These are phyloP conservation scores for Ernsta delagoae DNA, from an alignment of 2,888 invertebrate species.

Conservation along the genomic window DNA sequence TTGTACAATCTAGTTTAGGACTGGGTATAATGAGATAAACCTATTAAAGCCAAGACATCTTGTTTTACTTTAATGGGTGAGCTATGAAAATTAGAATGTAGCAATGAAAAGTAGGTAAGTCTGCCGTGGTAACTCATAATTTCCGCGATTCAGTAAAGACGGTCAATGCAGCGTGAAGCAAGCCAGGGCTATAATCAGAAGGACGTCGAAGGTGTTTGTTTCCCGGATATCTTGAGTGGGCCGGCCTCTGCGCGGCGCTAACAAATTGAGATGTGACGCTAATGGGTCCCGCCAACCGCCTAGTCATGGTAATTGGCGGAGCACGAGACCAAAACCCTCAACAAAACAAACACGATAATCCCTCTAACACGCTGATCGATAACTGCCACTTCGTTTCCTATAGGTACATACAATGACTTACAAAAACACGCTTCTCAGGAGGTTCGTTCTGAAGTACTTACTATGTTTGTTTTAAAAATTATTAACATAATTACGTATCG, in stretches of 20 bases:
- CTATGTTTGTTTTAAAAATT: constrained; percentile 43
- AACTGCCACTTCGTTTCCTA: constrained; percentile 43
- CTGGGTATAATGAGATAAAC: too few relatives aligned
- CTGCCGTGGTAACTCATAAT: constrained; percentile 31
- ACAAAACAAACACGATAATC: constrained; percentile 50
- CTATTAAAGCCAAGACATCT: too few relatives aligned
- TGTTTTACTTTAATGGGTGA: too few relatives aligned
- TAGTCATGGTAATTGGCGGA: constrained; percentile 55
- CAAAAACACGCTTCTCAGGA: constrained; percentile 19
- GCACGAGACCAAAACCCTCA: constrained; percentile 53
- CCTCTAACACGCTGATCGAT: constrained; percentile 53
- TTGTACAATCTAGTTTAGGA: too few relatives aligned
- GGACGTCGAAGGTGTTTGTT: constrained; percentile 24
- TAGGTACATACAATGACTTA: neutral
- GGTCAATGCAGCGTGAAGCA: constrained; percentile 10
- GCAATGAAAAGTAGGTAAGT: constrained; percentile 25
- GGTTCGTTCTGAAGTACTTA: constrained; percentile 27
- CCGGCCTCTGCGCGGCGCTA: constrained; percentile 48
- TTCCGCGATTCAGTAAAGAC: constrained; percentile 23
- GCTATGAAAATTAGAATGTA: neutral
- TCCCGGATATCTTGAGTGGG: constrained; percentile 35
- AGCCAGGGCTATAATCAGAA: constrained; percentile 24
- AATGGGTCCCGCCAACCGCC: constrained; percentile 51
- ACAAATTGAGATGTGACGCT: constrained; percentile 59
- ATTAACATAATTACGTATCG: constrained; percentile 57